A percentile compares a stretch with the other conserved stretches of the same genome.
These are phyloP conservation scores for Dendrolimus pini DNA, from an alignment of 2,888 invertebrate genomes.

Conservation along the genomic window DNA sequence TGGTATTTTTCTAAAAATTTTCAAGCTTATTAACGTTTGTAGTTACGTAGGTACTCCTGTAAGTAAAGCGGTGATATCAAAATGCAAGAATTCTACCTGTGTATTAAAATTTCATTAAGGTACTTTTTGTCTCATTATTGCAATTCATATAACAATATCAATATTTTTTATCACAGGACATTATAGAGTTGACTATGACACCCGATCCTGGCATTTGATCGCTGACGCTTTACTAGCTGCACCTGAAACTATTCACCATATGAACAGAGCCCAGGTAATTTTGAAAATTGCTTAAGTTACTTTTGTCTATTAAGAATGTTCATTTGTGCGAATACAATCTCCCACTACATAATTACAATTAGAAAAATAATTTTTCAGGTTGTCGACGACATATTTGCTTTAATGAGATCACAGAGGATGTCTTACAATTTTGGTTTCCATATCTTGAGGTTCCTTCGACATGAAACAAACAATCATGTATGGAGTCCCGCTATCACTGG, in stretches of 20 bases:
- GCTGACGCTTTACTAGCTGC: conserved; percentile 42
- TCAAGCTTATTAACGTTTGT: no score
- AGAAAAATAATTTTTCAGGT: conserved; percentile 30
- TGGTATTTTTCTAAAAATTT: no score
- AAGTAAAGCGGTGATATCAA: no score
- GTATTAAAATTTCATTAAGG: no score
- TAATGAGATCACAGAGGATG: conserved; percentile 53
- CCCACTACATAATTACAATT: background rate
- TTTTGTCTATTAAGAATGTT: background rate
- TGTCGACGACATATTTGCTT: conserved; percentile 59
- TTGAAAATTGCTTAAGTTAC: background rate
- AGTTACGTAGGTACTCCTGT: no score
- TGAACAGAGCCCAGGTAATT: conserved; percentile 84
- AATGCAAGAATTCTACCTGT: no score
- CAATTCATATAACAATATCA: no score
- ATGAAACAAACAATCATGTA: conserved; percentile 55
- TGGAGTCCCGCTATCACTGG: conserved; percentile 62
- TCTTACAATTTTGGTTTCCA: conserved; percentile 44
- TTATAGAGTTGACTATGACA: conserved; percentile 82
- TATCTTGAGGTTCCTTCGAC: conserved; percentile 50
- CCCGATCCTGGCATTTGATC: conserved; percentile 73
- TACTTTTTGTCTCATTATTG: no score
- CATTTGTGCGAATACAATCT: background rate
- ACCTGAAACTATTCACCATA: conserved; percentile 71
- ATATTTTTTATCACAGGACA: conserved; percentile 61